Base-by-base conservation (phyloP, 2,113 vertebrate genomes). In the Laterallus jamaicensis region DNA sequence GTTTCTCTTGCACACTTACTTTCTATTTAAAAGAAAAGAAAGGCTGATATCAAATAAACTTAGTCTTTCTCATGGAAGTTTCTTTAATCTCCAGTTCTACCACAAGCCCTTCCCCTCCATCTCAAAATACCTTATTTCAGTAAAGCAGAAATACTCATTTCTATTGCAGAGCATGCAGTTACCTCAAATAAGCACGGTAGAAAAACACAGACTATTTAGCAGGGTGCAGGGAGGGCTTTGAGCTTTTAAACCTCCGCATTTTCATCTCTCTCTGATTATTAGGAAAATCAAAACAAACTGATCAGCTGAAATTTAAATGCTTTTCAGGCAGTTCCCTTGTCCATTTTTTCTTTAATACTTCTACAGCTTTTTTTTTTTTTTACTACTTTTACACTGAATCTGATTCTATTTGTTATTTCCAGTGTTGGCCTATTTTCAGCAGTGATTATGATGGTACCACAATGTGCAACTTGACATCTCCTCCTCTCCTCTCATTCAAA, bases 391-490 rank as follows among this genome's bases (percentile, higher is more conserved):
- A 79, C 55, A 76, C 68, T 73, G 74, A 88, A 86, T 93, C 40
- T 74, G 64, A 91, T 89, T 98, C 98, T 98, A 98, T 98, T 98
- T 96, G 96, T 86, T 86, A 90, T 97, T 96, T 95, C 75, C 93
- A 95, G 67, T 73, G 92, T 90, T 97, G 97, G 98, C 97, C 98
- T 98, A 98, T 98, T 98, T 98, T 98, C 98, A 98, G 98, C 98
- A 98, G 97, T 97, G 97, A 98, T 98, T 98, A 97, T 95, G 96
- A 98, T 84, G 93, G 93, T 94, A 87, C 93, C 95, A 96, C 95
- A 97, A 96, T 93, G 95, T 96, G 94, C 92, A 91, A 97, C 97
- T 97, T 98, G 98, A 98, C 98, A 97, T 98, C 96, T 97, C 98
- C 98, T 98, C 97, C 97, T 98, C 96, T 95, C 97, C 98, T 98